Evolutionary conservation across 2,797 vertebrate genomes (phyloP).

Genomic region (Urosaurus nigricauda): DNA sequence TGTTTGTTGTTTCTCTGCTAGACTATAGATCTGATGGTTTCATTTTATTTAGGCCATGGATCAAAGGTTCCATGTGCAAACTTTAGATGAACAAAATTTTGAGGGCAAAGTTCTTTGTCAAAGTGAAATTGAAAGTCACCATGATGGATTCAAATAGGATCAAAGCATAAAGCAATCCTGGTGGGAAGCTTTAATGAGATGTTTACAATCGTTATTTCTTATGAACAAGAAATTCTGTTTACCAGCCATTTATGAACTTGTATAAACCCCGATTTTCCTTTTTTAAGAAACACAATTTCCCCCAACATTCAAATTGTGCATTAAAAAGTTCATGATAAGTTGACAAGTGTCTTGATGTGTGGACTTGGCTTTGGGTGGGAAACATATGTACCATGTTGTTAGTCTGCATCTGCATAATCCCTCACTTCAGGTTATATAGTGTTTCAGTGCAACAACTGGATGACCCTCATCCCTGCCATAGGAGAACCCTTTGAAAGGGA

Average conservation of each 20-base stretch:
- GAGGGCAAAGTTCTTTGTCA: background rate
- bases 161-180: background rate
- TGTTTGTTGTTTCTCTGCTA: background rate
- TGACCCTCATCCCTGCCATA: background rate
- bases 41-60: background rate
- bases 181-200: background rate
- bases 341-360: background rate
- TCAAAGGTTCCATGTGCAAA: background rate
- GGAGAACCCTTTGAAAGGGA: background rate
- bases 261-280: background rate
- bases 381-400: background rate
- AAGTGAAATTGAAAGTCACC: background rate
- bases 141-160: background rate
- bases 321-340: background rate
- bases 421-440: background rate
- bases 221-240: background rate
- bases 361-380: background rate
- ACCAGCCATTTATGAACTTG: background rate
- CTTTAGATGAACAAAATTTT: background rate
- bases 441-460: too few species aligned
- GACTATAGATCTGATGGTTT: background rate
- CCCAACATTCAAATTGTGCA: background rate
- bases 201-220: background rate
- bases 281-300: background rate
- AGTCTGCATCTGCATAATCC: background rate